phyloP scores from a whole-genome alignment of 2,113 vertebrate genomes.

The Meles meles region DNA sequence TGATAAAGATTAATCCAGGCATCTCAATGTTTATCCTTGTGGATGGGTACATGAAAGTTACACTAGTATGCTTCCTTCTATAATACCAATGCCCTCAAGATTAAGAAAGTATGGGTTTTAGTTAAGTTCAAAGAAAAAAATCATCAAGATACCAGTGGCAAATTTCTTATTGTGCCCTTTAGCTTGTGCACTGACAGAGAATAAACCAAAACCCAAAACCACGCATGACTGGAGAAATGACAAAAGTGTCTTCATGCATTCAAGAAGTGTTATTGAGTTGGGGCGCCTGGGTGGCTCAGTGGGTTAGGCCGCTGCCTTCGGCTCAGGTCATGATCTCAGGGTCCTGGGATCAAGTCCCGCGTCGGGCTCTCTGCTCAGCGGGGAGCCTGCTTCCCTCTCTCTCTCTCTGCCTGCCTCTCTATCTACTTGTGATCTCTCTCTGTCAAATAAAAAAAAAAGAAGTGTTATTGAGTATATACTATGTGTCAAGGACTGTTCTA shows the following conservation, averaged over 20 bases:
- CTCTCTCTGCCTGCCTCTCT: too few species aligned
- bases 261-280: not conserved
- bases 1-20: not conserved
- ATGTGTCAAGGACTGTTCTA: not conserved
- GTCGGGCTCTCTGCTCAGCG: too few species aligned
- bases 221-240: not conserved
- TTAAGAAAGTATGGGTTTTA: not conserved
- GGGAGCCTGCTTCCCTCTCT: too few species aligned
- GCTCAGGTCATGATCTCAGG: too few species aligned
- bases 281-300: too few species aligned
- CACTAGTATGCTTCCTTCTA: not conserved
- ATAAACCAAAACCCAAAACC: not conserved
- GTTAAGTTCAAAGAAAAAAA: constrained; percentile 5
- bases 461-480: not conserved
- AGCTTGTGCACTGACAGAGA: not conserved
- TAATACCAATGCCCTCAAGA: not conserved
- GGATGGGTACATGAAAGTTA: not conserved
- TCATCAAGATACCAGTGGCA: not conserved
- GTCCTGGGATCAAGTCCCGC: too few species aligned
- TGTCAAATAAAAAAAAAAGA: too few species aligned
- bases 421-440: too few species aligned
- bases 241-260: not conserved
- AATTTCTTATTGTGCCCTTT: not conserved
- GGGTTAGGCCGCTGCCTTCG: too few species aligned
- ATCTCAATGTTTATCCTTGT: not conserved